Conservation (phyloP, 2,113 vertebrate species). For the Microcebus tavaratra region DNA sequence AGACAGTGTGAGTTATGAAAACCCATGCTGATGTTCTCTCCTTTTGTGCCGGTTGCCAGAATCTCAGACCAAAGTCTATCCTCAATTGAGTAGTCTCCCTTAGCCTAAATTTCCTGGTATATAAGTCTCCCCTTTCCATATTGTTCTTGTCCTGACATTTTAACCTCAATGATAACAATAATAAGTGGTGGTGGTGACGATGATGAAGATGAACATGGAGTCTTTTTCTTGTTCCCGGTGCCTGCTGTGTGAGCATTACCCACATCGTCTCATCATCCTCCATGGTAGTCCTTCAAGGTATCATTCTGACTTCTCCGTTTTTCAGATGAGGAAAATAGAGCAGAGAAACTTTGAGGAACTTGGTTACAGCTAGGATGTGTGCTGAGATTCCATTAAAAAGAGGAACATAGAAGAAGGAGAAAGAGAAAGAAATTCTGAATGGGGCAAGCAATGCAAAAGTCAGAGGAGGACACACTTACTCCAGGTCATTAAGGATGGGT, state of each 20-base stretch:
- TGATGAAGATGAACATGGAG: not conserved
- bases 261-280: not conserved
- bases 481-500: not conserved
- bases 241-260: not conserved
- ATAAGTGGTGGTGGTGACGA: too few relatives aligned
- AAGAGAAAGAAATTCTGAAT: not conserved
- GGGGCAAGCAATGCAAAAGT: not conserved
- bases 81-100: not conserved
- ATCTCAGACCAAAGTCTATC: not conserved
- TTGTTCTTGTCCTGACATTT: not conserved
- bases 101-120: not conserved
- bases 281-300: not conserved
- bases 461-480: not conserved
- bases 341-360: not conserved
- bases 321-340: not conserved
- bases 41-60: not conserved
- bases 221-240: not conserved
- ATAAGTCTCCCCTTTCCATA: not conserved
- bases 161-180: not conserved
- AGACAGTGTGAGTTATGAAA: not conserved
- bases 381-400: not conserved
- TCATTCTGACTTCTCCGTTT: not conserved
- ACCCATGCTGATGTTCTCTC: not conserved
- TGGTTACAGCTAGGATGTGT: not conserved
- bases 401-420: not conserved